Base-by-base conservation (phyloP, 2,888 invertebrate genomes). In the Homarus gammarus region DNA sequence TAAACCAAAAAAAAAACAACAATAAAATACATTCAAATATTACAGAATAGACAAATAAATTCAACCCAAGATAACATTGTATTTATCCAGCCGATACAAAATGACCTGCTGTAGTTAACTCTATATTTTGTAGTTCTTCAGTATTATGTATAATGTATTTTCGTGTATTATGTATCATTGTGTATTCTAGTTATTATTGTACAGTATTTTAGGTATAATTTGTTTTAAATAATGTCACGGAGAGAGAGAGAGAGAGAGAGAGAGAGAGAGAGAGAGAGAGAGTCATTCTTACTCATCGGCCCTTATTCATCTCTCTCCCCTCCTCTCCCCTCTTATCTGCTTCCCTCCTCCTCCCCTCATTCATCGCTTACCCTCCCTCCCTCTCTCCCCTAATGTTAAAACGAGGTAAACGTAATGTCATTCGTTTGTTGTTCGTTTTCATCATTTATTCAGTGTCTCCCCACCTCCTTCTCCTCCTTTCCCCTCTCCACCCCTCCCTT, bases 241-340 rank as follows among this genome's bases (percentile, higher is more conserved):
- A 56, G 56, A 56, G 56, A 5, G 22, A 2, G 56, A 56, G 56
- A 56, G 56, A 22, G 56, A 56, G 56, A 56, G 56, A 49, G 49
- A 49, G 49, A 49, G 49, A 49, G 1, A 49, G 70, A 56, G 56
- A 56, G 56, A 33, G 36, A 72, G 72, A 33, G 72, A 72, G 72
- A 5, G 49, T 8, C 15, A 49, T 49, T 49, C 8, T 12, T 56
- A 8, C 49, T 12, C 8, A 49, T 12, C 15, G 31, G 31, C n/a
- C n/a, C n/a, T n/a, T n/a, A n/a, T n/a, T n/a, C 75, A 36, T 44
- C 38, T 75, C 40, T 38, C 64, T 40, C 61, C n/a, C 81, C 38
- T 61, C 51, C 70, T 49, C 83, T 44, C n/a, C 15, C 15, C 27
- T 31, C 51, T 36, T 36, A 49, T 83, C 83, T 84, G 49, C 70